A percentile compares a stretch with the other conserved stretches of the same genome.
Conservation (phyloP, 2,113 vertebrate species). For the Ancistrus triradiatus region DNA sequence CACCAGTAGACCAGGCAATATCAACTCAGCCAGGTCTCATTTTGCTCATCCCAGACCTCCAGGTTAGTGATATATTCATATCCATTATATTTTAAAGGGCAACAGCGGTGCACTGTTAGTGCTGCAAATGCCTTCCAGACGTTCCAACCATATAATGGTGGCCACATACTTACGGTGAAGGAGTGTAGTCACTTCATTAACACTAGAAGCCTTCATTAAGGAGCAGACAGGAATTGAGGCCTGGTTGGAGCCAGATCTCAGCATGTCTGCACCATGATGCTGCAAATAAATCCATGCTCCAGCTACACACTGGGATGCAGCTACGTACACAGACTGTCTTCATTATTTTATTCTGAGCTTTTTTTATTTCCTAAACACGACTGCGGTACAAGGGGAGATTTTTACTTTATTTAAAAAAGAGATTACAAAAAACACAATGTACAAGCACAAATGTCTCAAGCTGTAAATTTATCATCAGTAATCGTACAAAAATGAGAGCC, state of each 20-base stretch:
- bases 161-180: conserved; percentile 3
- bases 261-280: neutral
- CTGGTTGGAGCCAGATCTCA: neutral
- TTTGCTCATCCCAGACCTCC: no score
- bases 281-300: conserved; percentile 17
- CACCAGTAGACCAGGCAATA: no score
- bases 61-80: no score
- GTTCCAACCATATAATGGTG: neutral
- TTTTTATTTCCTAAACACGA: conserved; percentile 5
- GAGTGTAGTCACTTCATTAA: conserved; percentile 11
- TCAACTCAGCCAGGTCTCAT: no score
- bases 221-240: neutral
- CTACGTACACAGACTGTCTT: neutral
- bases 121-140: neutral
- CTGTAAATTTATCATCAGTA: no score
- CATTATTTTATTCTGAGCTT: neutral
- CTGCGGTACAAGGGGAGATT: no score
- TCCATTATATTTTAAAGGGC: neutral
- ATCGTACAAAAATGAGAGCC: no score
- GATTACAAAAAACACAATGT: no score
- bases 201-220: conserved; percentile 16
- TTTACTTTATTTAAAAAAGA: neutral
- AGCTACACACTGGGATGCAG: neutral
- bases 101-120: neutral
- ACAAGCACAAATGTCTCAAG: no score